These are phyloP conservation scores for Ryuthela nishihirai DNA, from an alignment of 2,888 invertebrate genomes.

Conservation along the genomic window DNA sequence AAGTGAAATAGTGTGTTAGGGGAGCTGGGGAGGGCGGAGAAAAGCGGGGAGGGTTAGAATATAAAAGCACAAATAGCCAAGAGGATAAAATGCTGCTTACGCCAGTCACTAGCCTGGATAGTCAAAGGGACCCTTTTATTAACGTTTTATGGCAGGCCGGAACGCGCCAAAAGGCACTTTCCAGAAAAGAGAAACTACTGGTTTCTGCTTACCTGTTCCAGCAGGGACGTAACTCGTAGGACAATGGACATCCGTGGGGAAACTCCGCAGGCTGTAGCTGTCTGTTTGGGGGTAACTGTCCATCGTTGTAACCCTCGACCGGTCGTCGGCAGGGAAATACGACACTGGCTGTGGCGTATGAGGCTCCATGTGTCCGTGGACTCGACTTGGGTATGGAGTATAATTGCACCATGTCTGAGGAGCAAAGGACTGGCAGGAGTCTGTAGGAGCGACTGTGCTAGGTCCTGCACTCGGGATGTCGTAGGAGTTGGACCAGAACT, in stretches of 20 bases:
- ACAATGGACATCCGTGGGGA: slow-evolving; percentile 33
- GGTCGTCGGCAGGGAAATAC: slow-evolving; percentile 29
- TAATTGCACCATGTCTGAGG: slow-evolving; percentile 36
- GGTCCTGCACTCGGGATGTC: slow-evolving; percentile 20
- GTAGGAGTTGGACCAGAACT: slow-evolving; percentile 41
- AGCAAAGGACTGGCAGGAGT: slow-evolving; percentile 26
- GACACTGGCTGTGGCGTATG: slow-evolving; percentile 29
- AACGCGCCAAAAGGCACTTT: slow-evolving; percentile 1
- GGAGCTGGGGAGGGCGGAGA: no score
- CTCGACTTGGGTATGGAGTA: slow-evolving; percentile 25
- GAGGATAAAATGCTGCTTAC: no score
- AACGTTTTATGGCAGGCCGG: slow-evolving; percentile 2
- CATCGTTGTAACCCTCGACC: slow-evolving; percentile 21
- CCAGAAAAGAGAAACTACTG: neutral
- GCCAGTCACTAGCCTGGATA: no score
- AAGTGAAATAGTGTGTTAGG: no score
- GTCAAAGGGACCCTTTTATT: no score
- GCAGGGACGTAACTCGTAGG: slow-evolving; percentile 34
- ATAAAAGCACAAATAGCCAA: no score
- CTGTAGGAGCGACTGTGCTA: slow-evolving; percentile 28
- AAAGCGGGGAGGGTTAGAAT: no score
- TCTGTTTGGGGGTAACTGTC: slow-evolving; percentile 28
- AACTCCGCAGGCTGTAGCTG: slow-evolving; percentile 20
- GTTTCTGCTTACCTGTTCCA: slow-evolving; percentile 25
- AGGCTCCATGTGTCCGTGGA: slow-evolving; percentile 14